These are phyloP conservation scores for Rhadina sibilatrix DNA, from an alignment of 2,113 vertebrate species.

Conservation along the genomic window DNA sequence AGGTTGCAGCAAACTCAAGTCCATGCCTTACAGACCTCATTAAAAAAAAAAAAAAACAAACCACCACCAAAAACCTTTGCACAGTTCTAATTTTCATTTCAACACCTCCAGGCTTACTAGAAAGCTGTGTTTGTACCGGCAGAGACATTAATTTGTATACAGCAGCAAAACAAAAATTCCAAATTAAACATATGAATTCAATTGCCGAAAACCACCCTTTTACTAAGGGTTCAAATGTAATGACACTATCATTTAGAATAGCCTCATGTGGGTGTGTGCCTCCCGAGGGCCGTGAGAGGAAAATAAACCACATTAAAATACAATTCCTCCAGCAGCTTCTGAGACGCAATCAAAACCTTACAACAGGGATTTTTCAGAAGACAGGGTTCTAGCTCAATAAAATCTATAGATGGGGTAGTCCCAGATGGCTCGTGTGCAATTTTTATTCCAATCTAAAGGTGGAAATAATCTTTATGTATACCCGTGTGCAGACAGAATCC, in stretches of 20 bases:
- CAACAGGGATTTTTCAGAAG: conserved; percentile 38
- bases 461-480: neutral
- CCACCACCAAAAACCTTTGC: neutral
- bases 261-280: conserved; percentile 45
- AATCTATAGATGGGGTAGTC: conserved; percentile 21
- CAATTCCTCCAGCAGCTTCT: conserved; percentile 29
- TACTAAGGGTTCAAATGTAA: conserved; percentile 42
- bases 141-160: conserved; percentile 48
- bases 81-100: conserved; percentile 34
- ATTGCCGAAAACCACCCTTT: conserved; percentile 21
- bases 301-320: conserved; percentile 58
- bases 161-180: conserved; percentile 25
- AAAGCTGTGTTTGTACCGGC: neutral
- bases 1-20: neutral
- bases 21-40: neutral
- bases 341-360: neutral
- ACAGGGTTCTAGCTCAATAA: conserved; percentile 14
- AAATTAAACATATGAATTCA: conserved; percentile 34
- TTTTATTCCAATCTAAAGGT: conserved; percentile 15
- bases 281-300: neutral
- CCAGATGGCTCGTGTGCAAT: neutral
- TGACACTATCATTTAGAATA: conserved; percentile 41
- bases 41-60: neutral
- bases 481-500: neutral
- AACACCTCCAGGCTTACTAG: conserved; percentile 47